Base-by-base conservation (phyloP, 2,797 vertebrate species). In the Pyrrhura leucotis region DNA sequence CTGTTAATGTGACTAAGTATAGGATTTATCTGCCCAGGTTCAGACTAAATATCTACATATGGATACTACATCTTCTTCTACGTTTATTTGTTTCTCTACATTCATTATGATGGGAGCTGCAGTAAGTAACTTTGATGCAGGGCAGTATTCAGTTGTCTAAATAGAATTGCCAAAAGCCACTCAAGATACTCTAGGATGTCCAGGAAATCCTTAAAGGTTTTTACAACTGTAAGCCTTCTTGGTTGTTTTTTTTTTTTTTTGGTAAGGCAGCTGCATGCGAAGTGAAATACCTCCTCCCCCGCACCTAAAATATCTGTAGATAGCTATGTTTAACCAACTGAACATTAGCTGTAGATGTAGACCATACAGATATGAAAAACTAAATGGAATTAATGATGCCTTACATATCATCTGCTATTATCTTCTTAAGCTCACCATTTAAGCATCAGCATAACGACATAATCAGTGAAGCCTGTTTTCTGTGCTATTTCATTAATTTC, bases 261-360 rank as follows among this genome's bases (percentile, higher is more conserved):
- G 26, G 18, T 22, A 29, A 11, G 35, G 13, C 20, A 84, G 5
- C 8, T 53, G 6, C 35, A n/a, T 42, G 42, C 18, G 35, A 84
- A 58, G 13, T 35, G 19, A 1, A 3, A 54, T 35, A 48, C 1
- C 1, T 7, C 2, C 6, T 80, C 31, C 9, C 2, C 14, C 35
- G 14, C 7, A 31, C 10, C 31, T 66, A 54, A 76, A 73, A 58
- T 51, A 6, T n/a, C 15, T 71, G 12, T 71, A 83, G 61, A 35
- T 1, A 1, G 4, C 25, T 68, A 2, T 31, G 16, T 71, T 90
- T 91, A 61, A 67, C 28, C 15, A 78, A 6, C 19, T 61, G 4
- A 63, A 68, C 25, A 10, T 10, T 47, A 63, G 14, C 4, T 58
- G 20, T 33, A 79, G n/a, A 50, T 28, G 3, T 31, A 78, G 11